Conservation (phyloP, 2,888 invertebrate genomes). For the Brachyptera risi region DNA sequence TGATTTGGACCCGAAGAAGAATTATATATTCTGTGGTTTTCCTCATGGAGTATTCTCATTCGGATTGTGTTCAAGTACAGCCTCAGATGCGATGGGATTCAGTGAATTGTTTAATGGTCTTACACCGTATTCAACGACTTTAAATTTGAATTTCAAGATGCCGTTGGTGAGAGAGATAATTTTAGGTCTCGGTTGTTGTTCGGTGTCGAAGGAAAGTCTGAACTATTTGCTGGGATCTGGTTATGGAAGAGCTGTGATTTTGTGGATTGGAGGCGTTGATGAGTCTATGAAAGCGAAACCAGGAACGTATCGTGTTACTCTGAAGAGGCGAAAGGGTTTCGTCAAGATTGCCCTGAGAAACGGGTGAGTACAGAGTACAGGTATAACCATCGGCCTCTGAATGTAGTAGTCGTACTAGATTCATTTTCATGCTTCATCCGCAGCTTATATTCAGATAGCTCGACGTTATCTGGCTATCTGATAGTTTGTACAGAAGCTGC, state of each 20-base stretch:
- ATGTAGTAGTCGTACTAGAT: too few relatives aligned
- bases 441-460: too few relatives aligned
- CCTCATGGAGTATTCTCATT: too few relatives aligned
- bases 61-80: too few relatives aligned
- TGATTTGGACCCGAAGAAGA: too few relatives aligned
- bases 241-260: conserved; percentile 65
- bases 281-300: conserved; percentile 83
- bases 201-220: conserved; percentile 64
- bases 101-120: too few relatives aligned
- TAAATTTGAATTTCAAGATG: conserved; percentile 67
- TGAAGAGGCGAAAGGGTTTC: conserved; percentile 76
- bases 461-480: too few relatives aligned
- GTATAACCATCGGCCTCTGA: too few relatives aligned
- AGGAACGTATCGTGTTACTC: conserved; percentile 65
- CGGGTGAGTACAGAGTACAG: conserved; percentile 63
- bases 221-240: conserved; percentile 52
- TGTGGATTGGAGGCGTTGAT: conserved; percentile 85
- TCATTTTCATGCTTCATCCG: too few relatives aligned
- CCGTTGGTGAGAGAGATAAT: conserved; percentile 69
- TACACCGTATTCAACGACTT: conserved; percentile 57
- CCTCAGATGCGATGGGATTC: conserved; percentile 68
- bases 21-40: too few relatives aligned
- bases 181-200: conserved; percentile 50
- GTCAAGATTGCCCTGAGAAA: conserved; percentile 66
- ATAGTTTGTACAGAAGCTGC: too few relatives aligned